Evolutionary conservation across 2,888 invertebrate species (phyloP), one percentile per base, ranked within the genome.

Genomic region (Andrena flavipes): DNA sequence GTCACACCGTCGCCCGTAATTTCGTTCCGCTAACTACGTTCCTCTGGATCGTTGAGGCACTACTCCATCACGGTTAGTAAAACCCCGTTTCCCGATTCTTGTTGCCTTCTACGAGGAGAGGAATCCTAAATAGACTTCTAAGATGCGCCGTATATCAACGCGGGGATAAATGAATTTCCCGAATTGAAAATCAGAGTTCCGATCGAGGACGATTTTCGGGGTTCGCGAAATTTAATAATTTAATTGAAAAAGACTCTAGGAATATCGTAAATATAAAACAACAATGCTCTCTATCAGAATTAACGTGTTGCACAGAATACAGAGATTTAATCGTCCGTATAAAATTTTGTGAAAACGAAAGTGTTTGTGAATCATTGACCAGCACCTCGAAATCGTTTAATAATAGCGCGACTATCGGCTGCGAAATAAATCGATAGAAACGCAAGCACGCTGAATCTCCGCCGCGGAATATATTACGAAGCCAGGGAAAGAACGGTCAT

Each of bases 1-100:
- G 49, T 56, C 62, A 35, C 71, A 48, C 8, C 59, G 51, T 65
- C 65, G 13, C 29, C 64, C 49, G 56, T 82, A 86, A 86, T 82
- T 79, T 82, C 70, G 77, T 79, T 84, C 56, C 13, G 60, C 63
- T 86, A 86, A 86, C 56, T 65, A 62, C 49, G 59, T 87, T 87
- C 80, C 67, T 29, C 59, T 33, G 68, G 64, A 86, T 81, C 84
- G 80, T 67, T 73, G 76, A 67, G 63, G 68, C 70, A 76, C 60
- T 51, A 59, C 78, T 65, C 59, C 30, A 29, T 48, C 51, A 16
- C 63, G 62, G 56, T 68, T 69, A 49, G 70, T 33, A 56, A 70
- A 68, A 75, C 64, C 76, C 20, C 60, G 65, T 49, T 73, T 65
- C 65, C 48, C 35, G 67, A 70, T 72, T 73, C 73, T 26, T 42